These are phyloP conservation scores for Chelonia mydas DNA, from an alignment of 2,797 vertebrate species.

Conservation along the genomic window DNA sequence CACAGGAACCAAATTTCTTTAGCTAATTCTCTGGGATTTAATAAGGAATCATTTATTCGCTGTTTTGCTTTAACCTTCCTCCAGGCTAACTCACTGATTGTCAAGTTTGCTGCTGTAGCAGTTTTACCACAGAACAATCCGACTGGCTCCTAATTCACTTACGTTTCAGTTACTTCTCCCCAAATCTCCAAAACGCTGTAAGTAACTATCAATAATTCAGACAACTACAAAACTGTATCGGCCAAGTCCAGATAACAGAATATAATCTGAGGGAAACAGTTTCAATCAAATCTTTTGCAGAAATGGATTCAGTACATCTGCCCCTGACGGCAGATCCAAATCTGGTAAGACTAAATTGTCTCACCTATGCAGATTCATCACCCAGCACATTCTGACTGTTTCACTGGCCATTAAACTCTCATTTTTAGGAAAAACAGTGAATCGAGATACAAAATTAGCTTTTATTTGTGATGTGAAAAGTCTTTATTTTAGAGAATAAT, in stretches of 20 bases:
- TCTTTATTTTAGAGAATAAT: conserved; percentile 6
- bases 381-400: neutral
- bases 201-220: neutral
- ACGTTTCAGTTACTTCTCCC: neutral
- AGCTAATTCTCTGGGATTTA: conserved; percentile 8
- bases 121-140: neutral
- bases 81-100: neutral
- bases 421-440: conserved; percentile 22
- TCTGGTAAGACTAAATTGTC: neutral
- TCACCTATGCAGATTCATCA: neutral
- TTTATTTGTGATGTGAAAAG: neutral
- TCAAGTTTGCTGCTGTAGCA: neutral
- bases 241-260: neutral
- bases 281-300: neutral
- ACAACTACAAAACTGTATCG: neutral
- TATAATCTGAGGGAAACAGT: neutral
- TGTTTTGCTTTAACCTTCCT: neutral
- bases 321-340: neutral
- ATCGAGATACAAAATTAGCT: neutral
- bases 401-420: conserved; percentile 32
- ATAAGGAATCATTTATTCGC: conserved; percentile 6
- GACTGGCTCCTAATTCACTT: neutral
- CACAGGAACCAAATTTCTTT: neutral
- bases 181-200: neutral
- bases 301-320: conserved; percentile 14